A percentile compares a stretch with the other conserved stretches of the same genome.
phyloP scores from a whole-genome alignment of 2,888 invertebrate genomes.

The Drepana falcataria region DNA sequence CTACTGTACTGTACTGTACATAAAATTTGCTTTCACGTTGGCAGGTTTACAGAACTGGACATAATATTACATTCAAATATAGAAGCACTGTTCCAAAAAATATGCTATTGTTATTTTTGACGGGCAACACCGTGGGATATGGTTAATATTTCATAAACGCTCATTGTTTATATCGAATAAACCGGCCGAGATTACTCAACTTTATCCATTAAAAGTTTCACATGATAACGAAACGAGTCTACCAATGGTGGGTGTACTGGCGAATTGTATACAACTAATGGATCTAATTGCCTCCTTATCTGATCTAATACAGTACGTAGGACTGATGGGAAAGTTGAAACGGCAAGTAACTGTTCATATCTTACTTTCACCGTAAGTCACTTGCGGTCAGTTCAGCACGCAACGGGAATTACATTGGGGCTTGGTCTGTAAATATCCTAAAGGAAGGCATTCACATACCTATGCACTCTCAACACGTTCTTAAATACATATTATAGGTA shows the following conservation, averaged over 20 bases:
- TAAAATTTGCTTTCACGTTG: no score
- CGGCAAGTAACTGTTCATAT: conserved; percentile 16
- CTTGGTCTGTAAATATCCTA: background rate
- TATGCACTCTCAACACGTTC: no score
- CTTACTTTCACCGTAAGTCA: conserved; percentile 29
- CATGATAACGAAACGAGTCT: conserved; percentile 1
- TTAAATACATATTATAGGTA: no score
- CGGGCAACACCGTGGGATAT: no score
- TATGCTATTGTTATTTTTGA: no score
- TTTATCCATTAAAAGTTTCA: background rate
- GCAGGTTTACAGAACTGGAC: no score
- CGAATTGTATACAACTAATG: conserved; percentile 14
- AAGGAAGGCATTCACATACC: background rate
- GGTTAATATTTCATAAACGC: background rate
- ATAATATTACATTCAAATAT: no score
- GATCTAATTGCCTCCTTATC: conserved; percentile 34
- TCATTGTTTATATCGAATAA: background rate
- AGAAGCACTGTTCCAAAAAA: no score
- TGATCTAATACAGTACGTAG: conserved; percentile 18
- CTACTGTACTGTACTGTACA: no score
- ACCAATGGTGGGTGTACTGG: background rate
- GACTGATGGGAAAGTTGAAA: conserved; percentile 22
- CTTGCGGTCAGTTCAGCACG: conserved; percentile 11
- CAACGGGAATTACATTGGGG: conserved; percentile 1
- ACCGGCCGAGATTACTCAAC: background rate